Evolutionary conservation across 2,797 vertebrate species (phyloP).

Genomic region (Arrhamphus sclerolepis): DNA sequence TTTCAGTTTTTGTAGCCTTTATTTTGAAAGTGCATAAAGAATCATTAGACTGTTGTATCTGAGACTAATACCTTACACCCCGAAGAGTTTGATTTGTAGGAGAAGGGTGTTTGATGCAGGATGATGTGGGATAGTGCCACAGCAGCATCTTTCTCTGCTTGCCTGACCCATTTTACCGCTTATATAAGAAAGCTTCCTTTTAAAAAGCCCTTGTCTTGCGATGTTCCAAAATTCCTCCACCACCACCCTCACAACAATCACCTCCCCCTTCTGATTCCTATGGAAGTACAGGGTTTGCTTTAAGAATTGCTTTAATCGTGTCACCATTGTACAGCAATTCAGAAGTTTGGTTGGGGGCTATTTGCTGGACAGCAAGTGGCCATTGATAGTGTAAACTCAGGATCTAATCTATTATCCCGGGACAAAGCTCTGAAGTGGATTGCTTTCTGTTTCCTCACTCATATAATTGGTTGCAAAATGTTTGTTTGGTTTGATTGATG

Average conservation of each 20-base stretch:
- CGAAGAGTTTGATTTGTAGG: constrained; percentile 41
- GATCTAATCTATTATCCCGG: constrained; percentile 23
- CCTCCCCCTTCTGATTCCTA: constrained; percentile 29
- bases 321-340: constrained; percentile 13
- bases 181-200: constrained; percentile 62
- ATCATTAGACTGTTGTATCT: constrained; percentile 7
- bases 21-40: constrained; percentile 36
- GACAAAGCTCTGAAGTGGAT: constrained; percentile 24
- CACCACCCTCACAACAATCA: neutral
- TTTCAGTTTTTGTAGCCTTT: constrained; percentile 32
- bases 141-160: constrained; percentile 55
- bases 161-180: constrained; percentile 71
- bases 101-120: constrained; percentile 45
- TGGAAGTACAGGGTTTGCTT: constrained; percentile 27
- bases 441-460: constrained; percentile 6
- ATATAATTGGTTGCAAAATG: constrained; percentile 16
- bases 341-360: constrained; percentile 19
- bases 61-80: constrained; percentile 20
- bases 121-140: constrained; percentile 48
- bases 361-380: constrained; percentile 21
- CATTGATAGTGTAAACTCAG: constrained; percentile 3
- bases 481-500: constrained; percentile 40
- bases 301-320: constrained; percentile 37
- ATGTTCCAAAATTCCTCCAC: constrained; percentile 38
- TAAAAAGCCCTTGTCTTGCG: constrained; percentile 56